These are phyloP conservation scores for Thamnaconus septentrionalis DNA, from an alignment of 2,113 vertebrate species.

Conservation along the genomic window DNA sequence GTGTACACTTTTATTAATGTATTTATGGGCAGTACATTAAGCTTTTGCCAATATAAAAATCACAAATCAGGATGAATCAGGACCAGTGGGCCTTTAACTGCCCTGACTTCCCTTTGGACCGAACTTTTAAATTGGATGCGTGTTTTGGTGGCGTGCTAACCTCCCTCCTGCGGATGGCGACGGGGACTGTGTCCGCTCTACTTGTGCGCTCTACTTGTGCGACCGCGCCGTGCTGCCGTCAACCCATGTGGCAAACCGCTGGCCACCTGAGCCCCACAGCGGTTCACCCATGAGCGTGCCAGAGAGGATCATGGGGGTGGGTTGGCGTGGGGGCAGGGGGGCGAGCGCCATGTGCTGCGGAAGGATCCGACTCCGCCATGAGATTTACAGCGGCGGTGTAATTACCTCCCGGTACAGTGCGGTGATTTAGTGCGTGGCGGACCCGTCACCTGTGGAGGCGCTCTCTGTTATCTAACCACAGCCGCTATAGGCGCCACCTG, in stretches of 20 bases:
- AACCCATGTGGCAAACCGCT: constrained; percentile 36
- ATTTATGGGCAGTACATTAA: no score
- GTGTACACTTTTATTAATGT: no score
- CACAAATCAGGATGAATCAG: no score
- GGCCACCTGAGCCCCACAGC: constrained; percentile 56
- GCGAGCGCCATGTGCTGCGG: no score
- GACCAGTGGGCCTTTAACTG: no score
- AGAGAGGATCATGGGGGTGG: no score
- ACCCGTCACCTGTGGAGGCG: constrained; percentile 30
- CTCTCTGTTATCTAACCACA: constrained; percentile 46
- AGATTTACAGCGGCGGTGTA: constrained; percentile 50
- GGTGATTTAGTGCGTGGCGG: constrained; percentile 35
- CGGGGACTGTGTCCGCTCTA: constrained; percentile 19
- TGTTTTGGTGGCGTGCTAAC: not conserved
- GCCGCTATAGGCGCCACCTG: constrained; percentile 25
- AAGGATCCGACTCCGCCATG: constrained; percentile 1
- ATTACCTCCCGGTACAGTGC: constrained; percentile 53
- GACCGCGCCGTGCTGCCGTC: not conserved
- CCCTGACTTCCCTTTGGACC: no score
- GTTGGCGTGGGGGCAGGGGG: no score
- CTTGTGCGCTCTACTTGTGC: constrained; percentile 14
- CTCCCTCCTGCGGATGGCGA: not conserved
- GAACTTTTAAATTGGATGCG: not conserved
- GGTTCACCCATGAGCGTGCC: constrained; percentile 6
- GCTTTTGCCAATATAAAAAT: no score